A percentile compares a stretch with the other conserved stretches of the same genome.
phyloP scores from a whole-genome alignment of 2,797 vertebrate genomes.

The Vireo griseus region DNA sequence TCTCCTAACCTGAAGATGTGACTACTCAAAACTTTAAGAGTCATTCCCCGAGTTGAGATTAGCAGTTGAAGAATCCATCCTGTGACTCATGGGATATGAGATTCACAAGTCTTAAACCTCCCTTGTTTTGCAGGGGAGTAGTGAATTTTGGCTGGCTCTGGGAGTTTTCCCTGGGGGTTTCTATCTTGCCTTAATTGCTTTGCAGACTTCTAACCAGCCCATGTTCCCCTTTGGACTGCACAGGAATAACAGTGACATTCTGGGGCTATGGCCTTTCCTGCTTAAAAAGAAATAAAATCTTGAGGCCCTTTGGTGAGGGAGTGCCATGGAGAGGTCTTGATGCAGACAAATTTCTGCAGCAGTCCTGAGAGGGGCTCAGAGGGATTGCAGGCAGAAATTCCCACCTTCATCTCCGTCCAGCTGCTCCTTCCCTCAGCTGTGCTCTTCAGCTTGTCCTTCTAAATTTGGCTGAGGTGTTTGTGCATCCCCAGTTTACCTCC shows the following conservation, averaged over 20 bases:
- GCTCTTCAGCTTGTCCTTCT: not conserved
- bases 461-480: not conserved
- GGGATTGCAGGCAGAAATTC: not conserved
- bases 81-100: not conserved
- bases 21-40: not conserved
- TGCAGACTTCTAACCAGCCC: not conserved
- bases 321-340: not conserved
- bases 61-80: not conserved
- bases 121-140: not conserved
- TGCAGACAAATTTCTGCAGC: not conserved
- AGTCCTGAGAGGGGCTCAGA: not conserved
- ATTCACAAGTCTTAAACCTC: not conserved
- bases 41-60: not conserved
- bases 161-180: not conserved
- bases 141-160: not conserved
- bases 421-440: not conserved
- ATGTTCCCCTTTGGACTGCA: not conserved
- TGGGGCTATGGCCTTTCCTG: not conserved
- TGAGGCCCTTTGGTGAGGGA: not conserved
- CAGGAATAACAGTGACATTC: not conserved
- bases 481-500: not conserved
- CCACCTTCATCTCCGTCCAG: not conserved
- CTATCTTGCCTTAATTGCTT: not conserved
- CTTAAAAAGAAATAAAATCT: not conserved
- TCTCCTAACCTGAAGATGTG: not conserved